These are phyloP conservation scores for Argynnis bischoffii DNA, from an alignment of 2,888 invertebrate genomes.

Conservation along the genomic window DNA sequence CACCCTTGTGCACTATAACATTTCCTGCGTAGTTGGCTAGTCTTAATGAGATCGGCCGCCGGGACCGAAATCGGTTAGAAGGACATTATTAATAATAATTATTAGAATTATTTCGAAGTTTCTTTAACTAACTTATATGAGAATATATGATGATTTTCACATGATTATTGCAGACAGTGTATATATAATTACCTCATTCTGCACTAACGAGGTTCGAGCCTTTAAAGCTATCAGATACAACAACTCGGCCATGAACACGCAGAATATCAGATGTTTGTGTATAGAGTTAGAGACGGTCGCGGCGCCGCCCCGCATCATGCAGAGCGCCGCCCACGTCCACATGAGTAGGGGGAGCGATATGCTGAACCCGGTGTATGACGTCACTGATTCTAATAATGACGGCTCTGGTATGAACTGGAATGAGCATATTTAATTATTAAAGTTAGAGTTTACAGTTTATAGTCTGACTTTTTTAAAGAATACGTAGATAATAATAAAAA, in stretches of 20 bases:
- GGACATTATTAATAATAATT: too few relatives aligned
- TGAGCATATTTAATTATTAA: not conserved
- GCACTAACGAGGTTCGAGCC: conserved; percentile 89
- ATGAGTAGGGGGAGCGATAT: conserved; percentile 91
- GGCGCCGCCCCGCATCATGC: conserved; percentile 89
- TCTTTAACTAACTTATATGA: too few relatives aligned
- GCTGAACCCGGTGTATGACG: conserved; percentile 94
- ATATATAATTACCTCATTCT: conserved; percentile 85
- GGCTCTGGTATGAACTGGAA: conserved; percentile 91
- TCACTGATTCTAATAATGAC: conserved; percentile 91
- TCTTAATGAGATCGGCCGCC: too few relatives aligned
- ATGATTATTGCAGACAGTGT: too few relatives aligned
- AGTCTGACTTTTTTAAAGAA: too few relatives aligned
- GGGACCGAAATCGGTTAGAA: too few relatives aligned
- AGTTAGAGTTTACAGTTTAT: too few relatives aligned
- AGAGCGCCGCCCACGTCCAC: conserved; percentile 90
- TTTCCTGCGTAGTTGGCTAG: too few relatives aligned
- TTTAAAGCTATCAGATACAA: conserved; percentile 94
- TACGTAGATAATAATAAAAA: too few relatives aligned
- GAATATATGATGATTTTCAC: too few relatives aligned
- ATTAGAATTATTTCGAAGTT: too few relatives aligned
- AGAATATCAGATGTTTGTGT: conserved; percentile 95
- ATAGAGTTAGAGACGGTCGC: conserved; percentile 96
- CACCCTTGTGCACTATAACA: too few relatives aligned
- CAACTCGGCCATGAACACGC: conserved; percentile 92